Conservation (phyloP, 1,140 invertebrate genomes). For the Brachionus paranguensis region DNA sequence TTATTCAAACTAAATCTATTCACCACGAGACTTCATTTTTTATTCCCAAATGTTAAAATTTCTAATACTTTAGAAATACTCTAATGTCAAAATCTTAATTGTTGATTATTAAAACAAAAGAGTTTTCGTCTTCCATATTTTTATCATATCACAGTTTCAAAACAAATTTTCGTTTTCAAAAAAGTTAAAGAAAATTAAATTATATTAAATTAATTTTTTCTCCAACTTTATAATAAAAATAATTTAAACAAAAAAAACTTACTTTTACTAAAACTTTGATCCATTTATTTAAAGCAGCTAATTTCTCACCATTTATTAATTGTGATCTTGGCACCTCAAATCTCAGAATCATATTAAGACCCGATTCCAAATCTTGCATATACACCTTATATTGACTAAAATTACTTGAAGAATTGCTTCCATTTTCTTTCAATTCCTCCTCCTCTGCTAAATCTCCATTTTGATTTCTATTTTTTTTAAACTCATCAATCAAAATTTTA, state of each 20-base stretch:
- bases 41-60: too few species aligned
- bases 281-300: not conserved
- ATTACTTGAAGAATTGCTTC: not conserved
- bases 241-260: not conserved
- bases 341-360: not conserved
- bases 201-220: not conserved
- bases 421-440: not conserved
- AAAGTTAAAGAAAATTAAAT: not conserved
- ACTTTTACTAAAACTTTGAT: not conserved
- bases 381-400: not conserved
- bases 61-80: too few species aligned
- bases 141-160: too few species aligned
- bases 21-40: too few species aligned
- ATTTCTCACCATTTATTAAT: not conserved
- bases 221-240: not conserved
- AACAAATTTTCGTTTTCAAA: too few species aligned
- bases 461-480: not conserved
- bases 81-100: too few species aligned
- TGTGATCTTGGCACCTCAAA: not conserved
- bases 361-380: slow-evolving; percentile 21
- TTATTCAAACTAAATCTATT: too few species aligned
- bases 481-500: not conserved
- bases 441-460: not conserved
- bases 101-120: too few species aligned
- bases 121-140: too few species aligned